phyloP scores from a whole-genome alignment of 2,113 vertebrate genomes.

The Brevimyrus niger region DNA sequence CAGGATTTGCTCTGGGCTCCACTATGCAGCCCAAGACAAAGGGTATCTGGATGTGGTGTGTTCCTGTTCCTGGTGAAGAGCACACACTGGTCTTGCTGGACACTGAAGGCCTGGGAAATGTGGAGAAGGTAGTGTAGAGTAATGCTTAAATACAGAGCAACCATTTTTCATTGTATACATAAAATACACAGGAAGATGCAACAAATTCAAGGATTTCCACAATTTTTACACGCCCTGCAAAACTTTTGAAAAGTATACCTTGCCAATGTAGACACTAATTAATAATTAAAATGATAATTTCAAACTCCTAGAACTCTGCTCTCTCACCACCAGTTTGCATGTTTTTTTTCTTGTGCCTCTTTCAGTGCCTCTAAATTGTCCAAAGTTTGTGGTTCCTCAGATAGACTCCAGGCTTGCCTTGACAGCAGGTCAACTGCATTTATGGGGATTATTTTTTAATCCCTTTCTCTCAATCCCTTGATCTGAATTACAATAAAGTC shows the following conservation, averaged over 20 bases:
- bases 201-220: background rate
- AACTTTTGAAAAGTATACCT: background rate
- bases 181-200: too few species aligned
- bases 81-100: slow-evolving; percentile 43
- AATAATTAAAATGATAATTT: background rate
- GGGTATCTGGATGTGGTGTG: slow-evolving; percentile 49
- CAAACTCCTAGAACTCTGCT: background rate
- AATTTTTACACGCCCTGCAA: background rate
- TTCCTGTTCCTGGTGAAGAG: slow-evolving; percentile 41
- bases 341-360: too few species aligned
- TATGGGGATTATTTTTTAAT: too few species aligned
- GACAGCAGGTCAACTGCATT: too few species aligned
- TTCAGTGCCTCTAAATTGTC: too few species aligned
- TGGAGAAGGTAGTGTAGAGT: slow-evolving; percentile 3
- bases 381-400: too few species aligned
- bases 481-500: too few species aligned
- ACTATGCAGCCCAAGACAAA: slow-evolving; percentile 54
- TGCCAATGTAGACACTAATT: background rate
- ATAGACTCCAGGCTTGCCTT: too few species aligned
- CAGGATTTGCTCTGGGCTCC: slow-evolving; percentile 56
- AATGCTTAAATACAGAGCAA: background rate
- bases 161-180: background rate
- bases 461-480: too few species aligned
- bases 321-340: too few species aligned
- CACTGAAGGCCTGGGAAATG: slow-evolving; percentile 15